These are phyloP conservation scores for Luidia sarsii DNA, from an alignment of 53 echinoderm and acorn worm genomes.

Conservation along the genomic window DNA sequence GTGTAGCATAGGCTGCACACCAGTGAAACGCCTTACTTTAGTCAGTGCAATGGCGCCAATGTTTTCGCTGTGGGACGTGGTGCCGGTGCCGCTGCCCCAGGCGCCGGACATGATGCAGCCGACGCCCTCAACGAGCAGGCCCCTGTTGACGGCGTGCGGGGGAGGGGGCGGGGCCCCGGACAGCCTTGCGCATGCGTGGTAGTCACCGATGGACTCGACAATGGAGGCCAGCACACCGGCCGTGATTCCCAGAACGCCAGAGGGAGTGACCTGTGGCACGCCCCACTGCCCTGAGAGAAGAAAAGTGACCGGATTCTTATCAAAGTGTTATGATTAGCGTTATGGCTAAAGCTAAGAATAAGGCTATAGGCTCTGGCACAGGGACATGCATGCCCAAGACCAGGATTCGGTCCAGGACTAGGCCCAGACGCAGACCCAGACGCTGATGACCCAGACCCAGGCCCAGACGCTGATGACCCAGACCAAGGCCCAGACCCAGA, in stretches of 20 bases:
- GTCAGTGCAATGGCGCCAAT: conserved; percentile 73
- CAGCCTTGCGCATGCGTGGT: conserved; percentile 87
- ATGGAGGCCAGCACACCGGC: conserved; percentile 74
- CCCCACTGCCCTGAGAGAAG: conserved; percentile 85
- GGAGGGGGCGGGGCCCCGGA: conserved; percentile 77
- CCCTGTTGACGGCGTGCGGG: conserved; percentile 77
- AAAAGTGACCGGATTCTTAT: too few relatives aligned
- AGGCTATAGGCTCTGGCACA: too few relatives aligned
- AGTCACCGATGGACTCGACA: conserved; percentile 84
- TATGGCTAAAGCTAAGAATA: too few relatives aligned
- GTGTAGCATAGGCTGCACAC: too few relatives aligned
- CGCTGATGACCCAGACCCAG: too few relatives aligned
- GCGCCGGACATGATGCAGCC: conserved; percentile 81
- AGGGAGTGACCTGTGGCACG: conserved; percentile 45
- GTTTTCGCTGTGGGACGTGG: conserved; percentile 70
- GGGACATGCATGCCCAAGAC: too few relatives aligned
- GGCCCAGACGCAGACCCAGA: too few relatives aligned
- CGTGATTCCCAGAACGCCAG: conserved; percentile 63
- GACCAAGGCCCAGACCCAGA: too few relatives aligned
- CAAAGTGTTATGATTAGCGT: too few relatives aligned
- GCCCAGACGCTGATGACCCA: too few relatives aligned
- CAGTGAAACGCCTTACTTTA: too few relatives aligned
- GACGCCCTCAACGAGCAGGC: conserved; percentile 75
- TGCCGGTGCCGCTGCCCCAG: conserved; percentile 83
- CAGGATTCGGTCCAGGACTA: too few relatives aligned